Evolutionary conservation across 2,797 vertebrate species (phyloP), one percentile per base, ranked within the genome.

Genomic region (Tachyglossus aculeatus): DNA sequence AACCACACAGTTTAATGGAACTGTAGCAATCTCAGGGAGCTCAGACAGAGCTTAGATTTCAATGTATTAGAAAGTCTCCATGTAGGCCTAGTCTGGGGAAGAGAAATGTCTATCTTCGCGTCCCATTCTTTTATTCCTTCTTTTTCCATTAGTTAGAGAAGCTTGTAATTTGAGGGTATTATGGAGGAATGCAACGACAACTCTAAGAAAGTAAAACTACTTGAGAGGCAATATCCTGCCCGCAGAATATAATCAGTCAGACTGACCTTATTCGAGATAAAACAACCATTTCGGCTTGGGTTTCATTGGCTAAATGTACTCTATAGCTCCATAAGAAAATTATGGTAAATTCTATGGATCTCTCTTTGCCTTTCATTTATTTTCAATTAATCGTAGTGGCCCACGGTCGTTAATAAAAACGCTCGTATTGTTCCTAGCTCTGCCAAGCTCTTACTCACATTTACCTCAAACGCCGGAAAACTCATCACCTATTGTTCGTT

Each of bases 391-490:
- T 74, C 21, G 54, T 51, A 41, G 32, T 34, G 24, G 21, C 19
- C 70, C 3, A 0, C 18, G 18, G 61, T 61, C 54, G 45, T 60
- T 63, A 27, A 44, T 22, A 71, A 67, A 62, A 21, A 15, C 31
- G 73, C 55, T 63, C 41, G 60, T 78, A n/a, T 50, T 59, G 53
- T 71, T 55, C 78, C 55, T 32, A 1, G 41, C 52, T 15, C 39
- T 14, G 3, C 22, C 44, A 1, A 6, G 14, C 21, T 33, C 31
- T 25, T 31, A 58, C 53, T 43, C 59, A 66, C 52, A 27, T 32
- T 60, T 13, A 15, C 37, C 18, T 61, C 24, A 2, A 5, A 9
- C 16, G 25, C 5, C 13, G 32, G 6, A 6, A 22, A 39, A 44
- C 40, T 32, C 24, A 41, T 36, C 41, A 59, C 57, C 57, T 27